phyloP scores from a whole-genome alignment of 2,888 invertebrate species.

The Aphrophora alni region DNA sequence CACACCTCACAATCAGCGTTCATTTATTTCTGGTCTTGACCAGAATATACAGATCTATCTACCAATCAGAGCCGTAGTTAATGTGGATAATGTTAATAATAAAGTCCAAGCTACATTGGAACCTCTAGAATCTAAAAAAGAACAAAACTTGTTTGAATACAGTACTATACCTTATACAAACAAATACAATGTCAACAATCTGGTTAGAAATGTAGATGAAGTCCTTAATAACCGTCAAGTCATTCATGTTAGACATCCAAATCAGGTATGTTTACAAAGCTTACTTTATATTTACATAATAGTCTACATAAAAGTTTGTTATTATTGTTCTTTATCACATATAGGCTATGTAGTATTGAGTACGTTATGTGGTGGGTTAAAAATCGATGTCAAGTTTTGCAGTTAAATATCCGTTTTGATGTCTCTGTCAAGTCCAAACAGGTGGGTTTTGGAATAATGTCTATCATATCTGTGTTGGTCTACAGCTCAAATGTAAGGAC shows the following conservation, averaged over 20 bases:
- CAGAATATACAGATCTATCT: constrained; percentile 65
- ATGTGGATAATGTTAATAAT: constrained; percentile 60
- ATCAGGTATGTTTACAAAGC: constrained; percentile 20
- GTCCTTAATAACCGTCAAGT: constrained; percentile 31
- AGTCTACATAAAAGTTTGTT: too few relatives aligned
- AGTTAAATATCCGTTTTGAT: too few relatives aligned
- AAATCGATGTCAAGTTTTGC: too few relatives aligned
- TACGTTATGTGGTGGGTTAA: too few relatives aligned
- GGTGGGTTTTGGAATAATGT: too few relatives aligned
- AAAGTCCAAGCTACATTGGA: constrained; percentile 60
- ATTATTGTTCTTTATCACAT: too few relatives aligned
- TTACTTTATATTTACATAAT: too few relatives aligned
- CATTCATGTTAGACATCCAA: constrained; percentile 37
- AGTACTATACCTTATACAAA: constrained; percentile 71
- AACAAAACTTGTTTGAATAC: constrained; percentile 64
- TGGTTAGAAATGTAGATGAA: constrained; percentile 53
- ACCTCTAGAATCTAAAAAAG: constrained; percentile 61
- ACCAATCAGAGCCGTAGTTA: constrained; percentile 61
- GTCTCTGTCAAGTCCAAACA: too few relatives aligned
- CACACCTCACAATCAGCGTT: constrained; percentile 65
- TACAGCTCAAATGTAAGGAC: too few relatives aligned
- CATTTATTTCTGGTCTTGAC: constrained; percentile 67
- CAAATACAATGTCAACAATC: constrained; percentile 62
- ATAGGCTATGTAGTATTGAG: too few relatives aligned
- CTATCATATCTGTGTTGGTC: too few relatives aligned